Conservation (phyloP, 2,888 invertebrate species). For the Chrysodeixis includens region DNA sequence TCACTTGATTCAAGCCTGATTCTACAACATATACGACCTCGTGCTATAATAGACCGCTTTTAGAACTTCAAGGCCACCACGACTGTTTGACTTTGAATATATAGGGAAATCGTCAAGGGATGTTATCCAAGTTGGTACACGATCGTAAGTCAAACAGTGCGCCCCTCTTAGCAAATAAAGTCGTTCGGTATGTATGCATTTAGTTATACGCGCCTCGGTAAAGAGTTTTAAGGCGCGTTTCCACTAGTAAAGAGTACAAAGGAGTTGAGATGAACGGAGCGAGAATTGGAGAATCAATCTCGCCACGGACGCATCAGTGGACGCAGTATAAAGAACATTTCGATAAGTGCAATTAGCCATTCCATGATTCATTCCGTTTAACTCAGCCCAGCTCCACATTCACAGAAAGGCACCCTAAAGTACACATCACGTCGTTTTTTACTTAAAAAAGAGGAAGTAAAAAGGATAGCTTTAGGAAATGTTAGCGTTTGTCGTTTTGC, state of each 20-base stretch:
- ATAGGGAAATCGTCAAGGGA: not conserved
- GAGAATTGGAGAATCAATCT: too few species aligned
- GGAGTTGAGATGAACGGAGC: too few species aligned
- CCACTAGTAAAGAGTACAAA: too few species aligned
- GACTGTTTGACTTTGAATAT: not conserved
- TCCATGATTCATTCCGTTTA: too few species aligned
- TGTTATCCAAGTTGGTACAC: slow-evolving; percentile 7
- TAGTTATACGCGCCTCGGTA: not conserved
- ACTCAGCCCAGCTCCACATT: too few species aligned
- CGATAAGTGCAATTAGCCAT: too few species aligned
- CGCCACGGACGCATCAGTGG: too few species aligned
- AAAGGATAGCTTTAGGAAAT: not conserved
- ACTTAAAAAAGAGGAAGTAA: not conserved
- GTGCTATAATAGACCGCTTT: too few species aligned
- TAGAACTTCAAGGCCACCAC: too few species aligned
- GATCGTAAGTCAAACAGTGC: slow-evolving; percentile 10
- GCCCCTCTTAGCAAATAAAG: slow-evolving; percentile 13
- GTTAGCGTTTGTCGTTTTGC: not conserved
- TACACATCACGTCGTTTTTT: not conserved
- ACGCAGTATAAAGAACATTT: too few species aligned
- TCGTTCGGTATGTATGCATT: not conserved
- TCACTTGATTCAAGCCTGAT: too few species aligned
- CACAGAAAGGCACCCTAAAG: not conserved
- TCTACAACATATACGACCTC: too few species aligned
- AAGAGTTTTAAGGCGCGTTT: not conserved